Percentiles rank a stretch among this genome's conserved stretches.
Evolutionary conservation across 2,888 invertebrate genomes (phyloP).

Genomic region (Amaurobius ferox): DNA sequence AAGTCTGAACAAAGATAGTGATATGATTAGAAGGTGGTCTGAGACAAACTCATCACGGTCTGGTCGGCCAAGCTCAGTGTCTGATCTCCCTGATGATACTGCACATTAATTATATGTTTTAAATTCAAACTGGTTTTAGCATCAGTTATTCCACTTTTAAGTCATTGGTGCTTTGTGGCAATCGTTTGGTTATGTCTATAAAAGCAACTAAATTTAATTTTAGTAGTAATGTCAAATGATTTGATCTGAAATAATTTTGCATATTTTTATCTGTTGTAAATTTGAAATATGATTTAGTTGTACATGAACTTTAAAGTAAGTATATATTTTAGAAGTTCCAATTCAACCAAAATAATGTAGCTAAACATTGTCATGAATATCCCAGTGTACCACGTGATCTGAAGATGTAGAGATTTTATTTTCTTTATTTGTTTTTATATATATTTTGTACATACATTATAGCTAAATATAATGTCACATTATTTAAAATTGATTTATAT

Average conservation of each 20-base stretch:
- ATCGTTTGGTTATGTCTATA: constrained; percentile 22
- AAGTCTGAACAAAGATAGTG: constrained; percentile 63
- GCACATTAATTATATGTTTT: constrained; percentile 58
- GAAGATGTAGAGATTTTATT: not conserved
- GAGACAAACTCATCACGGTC: constrained; percentile 70
- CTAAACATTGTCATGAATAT: not conserved
- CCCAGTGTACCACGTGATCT: not conserved
- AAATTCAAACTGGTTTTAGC: constrained; percentile 40
- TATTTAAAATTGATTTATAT: no score
- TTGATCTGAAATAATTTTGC: constrained; percentile 3
- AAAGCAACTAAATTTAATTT: not conserved
- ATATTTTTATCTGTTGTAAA: not conserved
- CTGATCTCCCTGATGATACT: constrained; percentile 68
- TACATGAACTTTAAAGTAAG: not conserved
- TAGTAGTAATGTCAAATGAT: not conserved
- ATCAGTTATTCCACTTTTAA: constrained; percentile 47
- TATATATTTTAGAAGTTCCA: no score
- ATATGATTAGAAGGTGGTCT: constrained; percentile 73
- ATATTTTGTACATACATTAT: no score
- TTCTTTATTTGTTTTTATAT: no score
- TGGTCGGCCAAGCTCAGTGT: constrained; percentile 67
- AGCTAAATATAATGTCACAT: no score
- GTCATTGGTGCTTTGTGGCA: constrained; percentile 52
- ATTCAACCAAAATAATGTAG: not conserved
- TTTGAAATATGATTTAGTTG: not conserved